A percentile compares a stretch with the other conserved stretches of the same genome.
These are phyloP conservation scores for Mythimna lalbum DNA, from an alignment of 2,888 invertebrate species.

Conservation along the genomic window DNA sequence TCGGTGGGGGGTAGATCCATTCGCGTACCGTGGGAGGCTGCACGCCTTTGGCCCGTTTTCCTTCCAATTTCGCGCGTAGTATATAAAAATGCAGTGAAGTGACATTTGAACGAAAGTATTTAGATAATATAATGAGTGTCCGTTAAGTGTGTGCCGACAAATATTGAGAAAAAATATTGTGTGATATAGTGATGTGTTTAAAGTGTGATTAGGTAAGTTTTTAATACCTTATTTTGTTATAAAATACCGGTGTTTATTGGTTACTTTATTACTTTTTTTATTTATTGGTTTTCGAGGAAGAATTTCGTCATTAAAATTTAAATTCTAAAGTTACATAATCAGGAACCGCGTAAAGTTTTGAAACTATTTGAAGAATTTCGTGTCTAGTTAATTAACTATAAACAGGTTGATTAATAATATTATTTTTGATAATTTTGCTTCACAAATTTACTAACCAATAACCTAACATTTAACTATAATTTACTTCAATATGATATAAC, in stretches of 20 bases:
- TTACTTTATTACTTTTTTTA: neutral
- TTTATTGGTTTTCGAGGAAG: fast-evolving
- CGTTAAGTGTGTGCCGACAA: slow-evolving; percentile 50
- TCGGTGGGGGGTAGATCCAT: slow-evolving; percentile 64
- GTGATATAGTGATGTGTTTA: slow-evolving; percentile 62
- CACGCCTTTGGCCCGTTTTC: slow-evolving; percentile 57
- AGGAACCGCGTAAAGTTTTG: slow-evolving; percentile 34
- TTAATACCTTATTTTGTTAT: neutral
- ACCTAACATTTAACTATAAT: too few species aligned
- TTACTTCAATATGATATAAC: neutral
- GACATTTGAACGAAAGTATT: slow-evolving; percentile 50
- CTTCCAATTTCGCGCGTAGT: slow-evolving; percentile 57
- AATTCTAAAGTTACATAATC: slow-evolving; percentile 41
- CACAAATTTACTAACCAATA: neutral
- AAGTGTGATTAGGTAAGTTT: slow-evolving; percentile 63
- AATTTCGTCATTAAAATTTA: neutral
- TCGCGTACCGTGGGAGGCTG: slow-evolving; percentile 51
- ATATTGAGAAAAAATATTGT: slow-evolving; percentile 42
- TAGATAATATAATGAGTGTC: slow-evolving; percentile 52
- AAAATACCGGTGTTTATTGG: neutral
- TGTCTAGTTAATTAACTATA: neutral
- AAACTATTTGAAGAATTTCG: slow-evolving; percentile 22
- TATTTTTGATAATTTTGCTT: neutral
- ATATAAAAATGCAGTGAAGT: slow-evolving; percentile 66
- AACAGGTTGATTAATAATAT: slow-evolving; percentile 1